Base-by-base conservation (phyloP, 2,797 vertebrate genomes). In the Scleropages formosus region DNA sequence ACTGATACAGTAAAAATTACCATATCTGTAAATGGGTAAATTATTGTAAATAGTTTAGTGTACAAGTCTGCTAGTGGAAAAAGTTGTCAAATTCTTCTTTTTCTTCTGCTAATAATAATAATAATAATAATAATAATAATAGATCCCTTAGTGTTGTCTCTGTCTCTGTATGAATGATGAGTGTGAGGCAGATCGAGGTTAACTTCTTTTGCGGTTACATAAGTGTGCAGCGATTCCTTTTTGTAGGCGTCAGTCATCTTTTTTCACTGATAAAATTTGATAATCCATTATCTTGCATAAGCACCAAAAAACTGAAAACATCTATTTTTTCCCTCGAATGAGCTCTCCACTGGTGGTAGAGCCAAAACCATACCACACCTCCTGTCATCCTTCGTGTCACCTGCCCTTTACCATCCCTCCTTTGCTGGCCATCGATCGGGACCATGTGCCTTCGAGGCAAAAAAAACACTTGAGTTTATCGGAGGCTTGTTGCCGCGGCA, bases 251-350 rank as follows among this genome's bases (percentile, higher is more conserved):
- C 16, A 16, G 26, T 44, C 18, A 44, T 71, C 16, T 18, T 49
- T 46, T 16, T 44, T 44, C 72, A 39, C 56, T 56, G 12, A 8
- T 58, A 12, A 72, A 72, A 59, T 46, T 39, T 24, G 68, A 60
- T 72, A 46, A 72, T 72, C 22, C 4, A 58, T 31, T 39, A 53
- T 18, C 49, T 71, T 71, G 71, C 68, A 71, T 58, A 71, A 71
- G 49, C 51, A 58, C 47, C 2, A 39, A 39, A 39, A 39, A 39
- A 39, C n/a, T 39, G 31, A 39, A 58, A 53, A 53, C 47, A 46
- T 10, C 56, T 24, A 66, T 22, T 31, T 58, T 56, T 51, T 70
- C 10, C 66, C 20, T n/a, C 31, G 13, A 69, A 51, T 15, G n/a
- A 46, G 67, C 22, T 69, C 11, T 15, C n/a, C 8, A 20, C 46